A percentile compares a stretch with the other conserved stretches of the same genome.
These are phyloP conservation scores for Symphodus melops DNA, from an alignment of 2,113 vertebrate genomes.

Conservation along the genomic window DNA sequence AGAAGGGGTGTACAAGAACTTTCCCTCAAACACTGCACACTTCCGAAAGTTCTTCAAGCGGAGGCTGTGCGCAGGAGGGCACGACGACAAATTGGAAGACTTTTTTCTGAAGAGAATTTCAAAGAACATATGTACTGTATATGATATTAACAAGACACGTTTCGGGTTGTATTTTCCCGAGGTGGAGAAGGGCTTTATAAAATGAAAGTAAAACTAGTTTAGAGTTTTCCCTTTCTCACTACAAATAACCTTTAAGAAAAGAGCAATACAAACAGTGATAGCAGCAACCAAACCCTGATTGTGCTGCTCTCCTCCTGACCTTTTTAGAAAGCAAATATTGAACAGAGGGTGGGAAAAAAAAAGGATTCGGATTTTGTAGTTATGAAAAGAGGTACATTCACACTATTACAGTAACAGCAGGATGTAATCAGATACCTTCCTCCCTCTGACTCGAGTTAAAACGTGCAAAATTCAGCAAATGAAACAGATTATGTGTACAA, in stretches of 20 bases:
- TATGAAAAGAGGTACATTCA: background rate
- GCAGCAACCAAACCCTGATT: background rate
- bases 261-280: background rate
- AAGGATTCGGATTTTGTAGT: conserved; percentile 7
- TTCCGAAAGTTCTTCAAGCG: conserved; percentile 52
- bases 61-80: conserved; percentile 21
- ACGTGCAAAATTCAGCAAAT: background rate
- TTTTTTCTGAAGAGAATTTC: conserved; percentile 36
- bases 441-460: background rate
- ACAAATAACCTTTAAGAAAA: background rate
- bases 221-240: background rate
- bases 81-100: conserved; percentile 37
- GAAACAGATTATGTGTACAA: too few relatives aligned
- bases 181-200: background rate
- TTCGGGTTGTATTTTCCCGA: background rate
- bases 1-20: conserved; percentile 56
- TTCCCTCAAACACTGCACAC: conserved; percentile 51
- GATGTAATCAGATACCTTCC: background rate
- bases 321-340: background rate
- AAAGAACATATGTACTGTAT: background rate
- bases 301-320: background rate
- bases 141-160: conserved; percentile 14
- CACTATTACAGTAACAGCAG: background rate
- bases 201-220: background rate
- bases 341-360: background rate